phyloP scores from a whole-genome alignment of 2,888 invertebrate species.

The Aquatica leii region DNA sequence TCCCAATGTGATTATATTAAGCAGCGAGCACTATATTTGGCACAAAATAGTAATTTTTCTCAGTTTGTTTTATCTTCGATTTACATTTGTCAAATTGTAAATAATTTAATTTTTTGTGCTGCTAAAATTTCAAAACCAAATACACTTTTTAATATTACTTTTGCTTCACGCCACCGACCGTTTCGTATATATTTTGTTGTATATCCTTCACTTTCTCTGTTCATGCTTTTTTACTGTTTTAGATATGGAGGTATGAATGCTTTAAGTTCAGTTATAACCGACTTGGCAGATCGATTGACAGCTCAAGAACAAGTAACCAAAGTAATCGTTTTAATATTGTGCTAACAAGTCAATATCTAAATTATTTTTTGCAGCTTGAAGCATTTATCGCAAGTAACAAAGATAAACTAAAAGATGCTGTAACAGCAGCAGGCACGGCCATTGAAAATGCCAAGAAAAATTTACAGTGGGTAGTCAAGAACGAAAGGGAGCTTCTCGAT shows the following conservation, averaged over 20 bases:
- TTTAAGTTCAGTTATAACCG: slow-evolving; percentile 56
- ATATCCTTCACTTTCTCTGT: too few species aligned
- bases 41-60: too few species aligned
- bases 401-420: slow-evolving; percentile 50
- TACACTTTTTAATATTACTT: too few species aligned
- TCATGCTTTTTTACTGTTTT: slow-evolving; percentile 29
- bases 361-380: slow-evolving; percentile 30
- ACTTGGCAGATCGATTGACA: slow-evolving; percentile 50
- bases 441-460: slow-evolving; percentile 52
- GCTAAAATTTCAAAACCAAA: too few species aligned
- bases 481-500: slow-evolving; percentile 27
- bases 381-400: slow-evolving; percentile 40
- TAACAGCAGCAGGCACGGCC: slow-evolving; percentile 48
- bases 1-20: too few species aligned
- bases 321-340: slow-evolving; percentile 42
- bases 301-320: slow-evolving; percentile 45
- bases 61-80: too few species aligned
- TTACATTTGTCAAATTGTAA: too few species aligned
- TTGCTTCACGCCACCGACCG: too few species aligned
- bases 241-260: slow-evolving; percentile 64
- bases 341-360: neutral
- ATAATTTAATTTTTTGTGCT: too few species aligned
- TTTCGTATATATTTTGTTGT: too few species aligned
- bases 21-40: too few species aligned
- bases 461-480: slow-evolving; percentile 51